Percentiles rank a stretch among this genome's conserved stretches.
Evolutionary conservation across 2,113 vertebrate species (phyloP).

Genomic region (Calyptomena viridis): DNA sequence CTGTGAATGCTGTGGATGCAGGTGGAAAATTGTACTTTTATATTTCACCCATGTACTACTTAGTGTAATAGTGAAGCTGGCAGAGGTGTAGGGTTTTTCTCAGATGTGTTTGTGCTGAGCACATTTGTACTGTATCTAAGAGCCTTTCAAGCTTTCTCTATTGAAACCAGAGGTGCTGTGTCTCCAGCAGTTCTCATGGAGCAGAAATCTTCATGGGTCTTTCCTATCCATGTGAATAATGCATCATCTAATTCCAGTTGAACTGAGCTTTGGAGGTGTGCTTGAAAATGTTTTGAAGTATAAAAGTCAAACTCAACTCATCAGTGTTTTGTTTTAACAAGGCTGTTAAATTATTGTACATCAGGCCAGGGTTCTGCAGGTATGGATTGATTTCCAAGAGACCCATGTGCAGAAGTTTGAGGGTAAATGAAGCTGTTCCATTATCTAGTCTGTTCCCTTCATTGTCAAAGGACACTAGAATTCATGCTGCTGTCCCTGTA

Average conservation of each 20-base stretch:
- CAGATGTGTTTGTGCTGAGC: slow-evolving; percentile 7
- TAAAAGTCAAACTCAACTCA: not conserved
- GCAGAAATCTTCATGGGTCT: not conserved
- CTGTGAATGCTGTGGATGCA: not conserved
- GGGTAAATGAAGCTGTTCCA: not conserved
- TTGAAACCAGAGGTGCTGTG: not conserved
- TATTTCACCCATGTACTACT: not conserved
- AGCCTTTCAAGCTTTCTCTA: not conserved
- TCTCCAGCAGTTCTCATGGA: not conserved
- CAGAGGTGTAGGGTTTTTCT: not conserved
- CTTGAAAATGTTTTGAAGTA: not conserved
- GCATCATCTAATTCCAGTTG: not conserved
- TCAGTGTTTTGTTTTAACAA: slow-evolving; percentile 26
- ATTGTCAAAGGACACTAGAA: not conserved
- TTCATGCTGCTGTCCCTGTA: not conserved
- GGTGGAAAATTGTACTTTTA: not conserved
- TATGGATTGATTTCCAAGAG: not conserved
- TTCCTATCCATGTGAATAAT: not conserved
- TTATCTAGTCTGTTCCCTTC: not conserved
- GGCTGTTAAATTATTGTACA: not conserved
- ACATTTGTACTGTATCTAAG: not conserved
- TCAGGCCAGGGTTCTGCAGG: not conserved
- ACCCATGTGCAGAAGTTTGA: not conserved
- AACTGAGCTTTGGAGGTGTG: not conserved
- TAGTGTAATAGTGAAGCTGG: not conserved